Conservation (phyloP, 2,797 vertebrate species). For the Lagocephalus sceleratus region DNA sequence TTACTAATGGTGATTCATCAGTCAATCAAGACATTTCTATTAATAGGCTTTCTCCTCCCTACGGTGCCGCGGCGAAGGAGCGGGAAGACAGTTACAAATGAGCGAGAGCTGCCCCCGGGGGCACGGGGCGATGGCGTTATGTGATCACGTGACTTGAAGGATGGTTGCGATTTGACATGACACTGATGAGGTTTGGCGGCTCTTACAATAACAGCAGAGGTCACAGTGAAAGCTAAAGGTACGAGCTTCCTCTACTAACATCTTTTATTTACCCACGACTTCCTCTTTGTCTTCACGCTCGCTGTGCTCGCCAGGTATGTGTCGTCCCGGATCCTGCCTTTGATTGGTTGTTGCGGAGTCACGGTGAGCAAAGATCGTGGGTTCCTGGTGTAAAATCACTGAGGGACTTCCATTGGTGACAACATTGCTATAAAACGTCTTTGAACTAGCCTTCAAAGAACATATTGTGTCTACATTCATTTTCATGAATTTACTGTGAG, state of each 20-base stretch:
- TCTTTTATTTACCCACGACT: not conserved
- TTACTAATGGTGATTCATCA: constrained; percentile 53
- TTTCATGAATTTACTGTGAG: too few species aligned
- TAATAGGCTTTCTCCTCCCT: constrained; percentile 34
- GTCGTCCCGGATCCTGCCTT: not conserved
- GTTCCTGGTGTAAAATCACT: too few species aligned
- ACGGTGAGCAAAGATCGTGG: too few species aligned
- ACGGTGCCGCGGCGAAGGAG: constrained; percentile 20
- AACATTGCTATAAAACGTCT: not conserved
- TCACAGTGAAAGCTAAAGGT: not conserved
- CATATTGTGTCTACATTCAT: too few species aligned
- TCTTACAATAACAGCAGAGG: not conserved
- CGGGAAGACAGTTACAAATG: constrained; percentile 21
- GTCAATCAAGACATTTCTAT: constrained; percentile 51
- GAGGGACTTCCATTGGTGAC: too few species aligned
- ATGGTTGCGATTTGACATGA: not conserved
- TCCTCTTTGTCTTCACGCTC: not conserved
- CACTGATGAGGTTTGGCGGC: not conserved
- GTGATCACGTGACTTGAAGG: constrained; percentile 1
- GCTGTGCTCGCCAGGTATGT: not conserved
- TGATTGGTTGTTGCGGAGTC: not conserved
- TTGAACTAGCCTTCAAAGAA: not conserved
- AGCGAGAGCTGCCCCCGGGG: constrained; percentile 20
- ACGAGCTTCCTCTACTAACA: not conserved
- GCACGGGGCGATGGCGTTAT: not conserved